These are phyloP conservation scores for Drosophila ananassae DNA, from an alignment of 1,140 invertebrate species.

Conservation along the genomic window DNA sequence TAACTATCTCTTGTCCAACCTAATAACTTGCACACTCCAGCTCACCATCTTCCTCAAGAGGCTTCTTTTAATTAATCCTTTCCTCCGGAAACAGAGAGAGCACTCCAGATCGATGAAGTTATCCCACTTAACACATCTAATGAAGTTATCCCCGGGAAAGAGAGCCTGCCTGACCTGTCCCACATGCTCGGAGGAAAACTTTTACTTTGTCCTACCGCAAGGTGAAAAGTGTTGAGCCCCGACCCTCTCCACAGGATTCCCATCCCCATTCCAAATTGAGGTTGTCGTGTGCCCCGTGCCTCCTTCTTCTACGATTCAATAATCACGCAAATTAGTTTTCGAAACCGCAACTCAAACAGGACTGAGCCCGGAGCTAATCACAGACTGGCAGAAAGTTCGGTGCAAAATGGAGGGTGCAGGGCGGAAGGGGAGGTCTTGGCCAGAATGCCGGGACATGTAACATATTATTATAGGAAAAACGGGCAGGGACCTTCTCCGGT, in stretches of 20 bases:
- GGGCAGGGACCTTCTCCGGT: constrained; percentile 28
- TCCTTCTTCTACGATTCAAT: constrained; percentile 61
- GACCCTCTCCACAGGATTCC: background rate
- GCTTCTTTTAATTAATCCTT: constrained; percentile 42
- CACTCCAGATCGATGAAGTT: constrained; percentile 48
- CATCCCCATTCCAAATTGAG: background rate
- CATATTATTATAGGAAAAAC: constrained; percentile 79
- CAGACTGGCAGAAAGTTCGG: constrained; percentile 33
- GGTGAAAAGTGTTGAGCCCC: constrained; percentile 37
- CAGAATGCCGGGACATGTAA: constrained; percentile 50
- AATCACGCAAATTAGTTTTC: constrained; percentile 82
- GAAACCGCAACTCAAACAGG: constrained; percentile 68
- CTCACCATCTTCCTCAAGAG: constrained; percentile 1
- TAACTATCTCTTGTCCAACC: too few relatives aligned
- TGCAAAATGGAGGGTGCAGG: background rate
- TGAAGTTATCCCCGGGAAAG: constrained; percentile 53
- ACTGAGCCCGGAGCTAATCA: constrained; percentile 38
- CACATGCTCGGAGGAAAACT: constrained; percentile 41
- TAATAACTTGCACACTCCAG: background rate
- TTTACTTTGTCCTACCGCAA: constrained; percentile 31
- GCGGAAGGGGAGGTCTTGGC: constrained; percentile 10
- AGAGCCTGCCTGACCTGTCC: constrained; percentile 26
- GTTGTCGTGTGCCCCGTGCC: background rate
- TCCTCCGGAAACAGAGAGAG: constrained; percentile 7
- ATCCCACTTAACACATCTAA: constrained; percentile 61